Percentiles rank a stretch among this genome's conserved stretches.
Conservation (phyloP, 2,797 vertebrate genomes). For the Silurus lanzhouensis region DNA sequence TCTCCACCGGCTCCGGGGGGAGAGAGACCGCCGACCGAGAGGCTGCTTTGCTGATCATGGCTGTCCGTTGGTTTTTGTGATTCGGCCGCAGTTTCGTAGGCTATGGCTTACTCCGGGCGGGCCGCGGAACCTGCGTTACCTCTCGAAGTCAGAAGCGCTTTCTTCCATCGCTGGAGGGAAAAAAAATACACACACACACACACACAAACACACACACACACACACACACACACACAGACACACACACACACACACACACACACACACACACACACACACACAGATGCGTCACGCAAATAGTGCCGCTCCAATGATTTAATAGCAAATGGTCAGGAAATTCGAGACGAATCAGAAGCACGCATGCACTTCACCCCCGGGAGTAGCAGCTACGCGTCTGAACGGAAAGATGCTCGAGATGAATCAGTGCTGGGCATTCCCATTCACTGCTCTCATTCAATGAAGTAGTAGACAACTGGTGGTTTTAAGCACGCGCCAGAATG, state of each 20-base stretch:
- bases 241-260: too few relatives aligned
- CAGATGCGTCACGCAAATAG: neutral
- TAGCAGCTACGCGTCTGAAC: neutral
- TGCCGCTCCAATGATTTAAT: neutral
- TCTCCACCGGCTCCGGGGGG: constrained; percentile 93
- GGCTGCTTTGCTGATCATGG: constrained; percentile 89
- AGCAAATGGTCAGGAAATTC: neutral
- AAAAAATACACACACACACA: too few relatives aligned
- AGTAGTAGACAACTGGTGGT: neutral
- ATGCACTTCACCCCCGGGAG: neutral
- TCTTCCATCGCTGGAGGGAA: constrained; percentile 77
- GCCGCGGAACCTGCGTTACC: constrained; percentile 55
- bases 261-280: neutral
- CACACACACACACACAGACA: too few relatives aligned
- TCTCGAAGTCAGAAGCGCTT: constrained; percentile 72
- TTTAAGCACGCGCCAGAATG: neutral
- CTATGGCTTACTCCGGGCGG: constrained; percentile 50
- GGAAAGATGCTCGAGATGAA: neutral
- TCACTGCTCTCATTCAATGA: neutral
- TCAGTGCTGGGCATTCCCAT: neutral
- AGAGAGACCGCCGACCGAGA: constrained; percentile 91
- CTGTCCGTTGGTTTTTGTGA: constrained; percentile 74
- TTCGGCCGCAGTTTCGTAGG: constrained; percentile 32
- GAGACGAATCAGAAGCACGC: neutral
- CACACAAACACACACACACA: too few relatives aligned